Base-by-base conservation (phyloP, 2,797 vertebrate species). In the Hozukius guyotensis region DNA sequence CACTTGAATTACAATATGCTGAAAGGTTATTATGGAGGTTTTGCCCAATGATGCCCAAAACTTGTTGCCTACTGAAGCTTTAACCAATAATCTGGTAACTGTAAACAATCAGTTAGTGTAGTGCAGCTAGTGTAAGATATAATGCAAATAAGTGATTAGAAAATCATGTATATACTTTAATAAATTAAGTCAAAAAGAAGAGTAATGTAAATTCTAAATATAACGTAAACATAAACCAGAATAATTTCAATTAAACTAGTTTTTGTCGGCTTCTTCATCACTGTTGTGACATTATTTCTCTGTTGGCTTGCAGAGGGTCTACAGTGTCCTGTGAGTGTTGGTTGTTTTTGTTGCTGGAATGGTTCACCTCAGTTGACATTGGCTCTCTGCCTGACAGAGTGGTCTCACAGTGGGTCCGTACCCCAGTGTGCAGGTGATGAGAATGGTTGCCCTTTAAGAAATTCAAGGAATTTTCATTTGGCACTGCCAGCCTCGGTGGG, bases 391-490 rank as follows among this genome's bases (percentile, higher is more conserved):
- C 94, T 80, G 65, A 66, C 80, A 64, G 83, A 88, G 77, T 82
- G 90, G 88, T 85, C 90, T 95, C 91, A 81, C 92, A 91, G 91
- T 88, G 63, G 90, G 89, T 87, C 64, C 55, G 86, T 64, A 85
- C 88, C 92, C 88, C 72, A 75, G 87, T 77, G 86, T 87, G 92
- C 92, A 89, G 87, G 92, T 92, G 93, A 91, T 88, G 86, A 92
- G 87, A 92, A 91, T 71, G 83, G 81, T 82, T 95, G 94, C 90
- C 91, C 94, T 95, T 94, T 95, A 79, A 91, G 80, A 92, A 90
- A 94, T 89, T 86, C 77, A 1, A 87, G 81, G 85, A 91, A 92
- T 93, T 92, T 93, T 86, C 73, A 85, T 84, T 83, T 86, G 72
- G 85, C 84, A 83, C 77, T 82, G 89, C 86, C 89, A 83, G 77